Base-by-base conservation (phyloP, 2,113 vertebrate genomes). In the Actenoides hombroni region DNA sequence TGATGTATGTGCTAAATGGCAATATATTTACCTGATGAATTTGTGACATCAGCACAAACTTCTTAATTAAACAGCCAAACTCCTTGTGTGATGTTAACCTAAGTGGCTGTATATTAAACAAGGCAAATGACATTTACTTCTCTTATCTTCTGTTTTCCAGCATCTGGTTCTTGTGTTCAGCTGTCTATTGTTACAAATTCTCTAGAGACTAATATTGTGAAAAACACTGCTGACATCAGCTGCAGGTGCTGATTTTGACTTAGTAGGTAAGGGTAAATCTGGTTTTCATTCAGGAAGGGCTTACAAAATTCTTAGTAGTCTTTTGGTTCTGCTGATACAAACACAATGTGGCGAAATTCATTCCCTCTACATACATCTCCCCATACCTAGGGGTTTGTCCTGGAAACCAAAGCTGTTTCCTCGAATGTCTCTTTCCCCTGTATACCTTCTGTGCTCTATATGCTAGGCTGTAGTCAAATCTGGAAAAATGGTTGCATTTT, bases 51-150 rank as follows among this genome's bases (percentile, higher is more conserved):
- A 95, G 88, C 82, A 92, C 35, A 90, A 94, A 93, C 83, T 96
- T 94, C 86, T 95, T 96, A 96, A 97, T 97, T 97, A 97, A 96
- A 93, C 78, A 83, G 26, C n/a, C 71, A 73, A 67, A 86, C 44
- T 80, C 59, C 61, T 3, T 51, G 49, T 76, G 54, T 90, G 71
- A 80, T 88, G 79, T 90, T 95, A 96, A 86, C 93, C 92, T 95
- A 81, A 96, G 88, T 88, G 88, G 92, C 85, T 95, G 93, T 90
- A 83, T 94, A 94, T 93, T 95, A 94, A 96, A 94, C 44, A 75
- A 83, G 64, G 71, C 54, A 93, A 93, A 93, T 96, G 85, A 93
- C 88, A 96, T 97, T 97, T 97, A 95, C 85, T 93, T 95, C 91
- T 54, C 95, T 94, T 96, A 96, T 96, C 94, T 97, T 83, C 88